These are phyloP conservation scores for Paramormyrops hopkinsi DNA, from an alignment of 2,797 vertebrate genomes.

Conservation along the genomic window DNA sequence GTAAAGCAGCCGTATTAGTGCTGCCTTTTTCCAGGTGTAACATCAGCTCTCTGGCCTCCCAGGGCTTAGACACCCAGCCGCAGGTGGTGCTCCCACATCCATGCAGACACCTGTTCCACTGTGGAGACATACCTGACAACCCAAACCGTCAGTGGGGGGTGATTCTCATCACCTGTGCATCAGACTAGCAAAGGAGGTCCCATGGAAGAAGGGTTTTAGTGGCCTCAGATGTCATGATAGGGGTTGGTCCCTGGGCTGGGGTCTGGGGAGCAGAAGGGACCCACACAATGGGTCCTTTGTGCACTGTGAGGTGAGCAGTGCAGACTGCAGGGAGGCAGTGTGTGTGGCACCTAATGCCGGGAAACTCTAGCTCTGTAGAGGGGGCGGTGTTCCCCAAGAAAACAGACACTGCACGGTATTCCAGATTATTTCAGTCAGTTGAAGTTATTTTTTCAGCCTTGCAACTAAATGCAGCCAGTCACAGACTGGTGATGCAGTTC, in stretches of 20 bases:
- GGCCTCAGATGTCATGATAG: constrained; percentile 47
- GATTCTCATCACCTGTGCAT: constrained; percentile 18
- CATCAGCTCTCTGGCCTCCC: not conserved
- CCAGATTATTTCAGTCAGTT: not conserved
- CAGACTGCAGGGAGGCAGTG: constrained; percentile 32
- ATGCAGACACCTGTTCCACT: not conserved
- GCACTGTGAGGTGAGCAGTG: constrained; percentile 34
- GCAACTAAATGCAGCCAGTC: not conserved
- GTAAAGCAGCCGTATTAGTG: not conserved
- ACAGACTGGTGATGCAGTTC: not conserved
- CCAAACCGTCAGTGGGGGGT: not conserved
- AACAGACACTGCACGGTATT: not conserved
- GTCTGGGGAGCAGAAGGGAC: constrained; percentile 19
- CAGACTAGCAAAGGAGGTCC: constrained; percentile 19
- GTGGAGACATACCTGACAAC: not conserved
- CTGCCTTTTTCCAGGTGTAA: not conserved
- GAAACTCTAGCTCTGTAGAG: constrained; percentile 54
- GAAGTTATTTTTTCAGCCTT: not conserved
- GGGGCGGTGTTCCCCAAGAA: not conserved
- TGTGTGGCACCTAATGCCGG: constrained; percentile 39
- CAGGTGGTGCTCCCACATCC: not conserved
- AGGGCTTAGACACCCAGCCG: not conserved
- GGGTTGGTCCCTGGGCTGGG: constrained; percentile 54
- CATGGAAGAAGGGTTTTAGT: constrained; percentile 27
- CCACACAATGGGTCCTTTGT: constrained; percentile 56